A percentile compares a stretch with the other conserved stretches of the same genome.
phyloP scores from a whole-genome alignment of 2,888 invertebrate genomes.

The Cephus pulcher region DNA sequence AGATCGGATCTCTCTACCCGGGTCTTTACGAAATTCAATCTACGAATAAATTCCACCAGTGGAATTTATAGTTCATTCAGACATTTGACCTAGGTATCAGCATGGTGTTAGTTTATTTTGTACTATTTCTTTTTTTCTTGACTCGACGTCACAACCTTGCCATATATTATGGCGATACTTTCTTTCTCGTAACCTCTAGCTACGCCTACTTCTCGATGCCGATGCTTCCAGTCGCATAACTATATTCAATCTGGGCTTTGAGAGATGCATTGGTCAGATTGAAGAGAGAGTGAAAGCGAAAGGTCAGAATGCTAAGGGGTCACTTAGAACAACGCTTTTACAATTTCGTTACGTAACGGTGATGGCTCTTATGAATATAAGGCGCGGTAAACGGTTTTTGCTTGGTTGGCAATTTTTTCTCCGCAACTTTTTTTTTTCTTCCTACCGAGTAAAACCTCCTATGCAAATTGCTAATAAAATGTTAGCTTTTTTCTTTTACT shows the following conservation, averaged over 20 bases:
- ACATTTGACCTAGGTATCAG: neutral
- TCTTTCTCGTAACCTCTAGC: neutral
- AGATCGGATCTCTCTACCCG: neutral
- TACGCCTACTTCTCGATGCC: neutral
- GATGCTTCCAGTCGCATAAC: neutral
- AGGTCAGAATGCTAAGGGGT: slow-evolving; percentile 60
- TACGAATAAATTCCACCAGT: neutral
- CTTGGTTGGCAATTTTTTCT: neutral
- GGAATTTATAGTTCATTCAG: neutral
- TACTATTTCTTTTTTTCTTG: neutral
- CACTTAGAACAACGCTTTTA: slow-evolving; percentile 57
- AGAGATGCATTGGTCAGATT: slow-evolving; percentile 34
- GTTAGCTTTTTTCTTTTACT: neutral
- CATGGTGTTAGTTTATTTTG: neutral
- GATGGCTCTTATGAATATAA: slow-evolving; percentile 2
- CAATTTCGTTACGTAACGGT: slow-evolving; percentile 45
- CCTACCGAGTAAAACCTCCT: neutral
- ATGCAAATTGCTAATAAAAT: neutral
- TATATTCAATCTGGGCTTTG: neutral
- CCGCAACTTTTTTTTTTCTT: neutral
- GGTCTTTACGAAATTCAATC: neutral
- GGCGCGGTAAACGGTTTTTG: neutral
- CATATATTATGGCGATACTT: neutral
- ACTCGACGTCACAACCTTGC: neutral
- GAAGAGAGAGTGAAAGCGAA: slow-evolving; percentile 63